These are phyloP conservation scores for Cephus pulcher DNA, from an alignment of 2,888 invertebrate genomes.

Conservation along the genomic window DNA sequence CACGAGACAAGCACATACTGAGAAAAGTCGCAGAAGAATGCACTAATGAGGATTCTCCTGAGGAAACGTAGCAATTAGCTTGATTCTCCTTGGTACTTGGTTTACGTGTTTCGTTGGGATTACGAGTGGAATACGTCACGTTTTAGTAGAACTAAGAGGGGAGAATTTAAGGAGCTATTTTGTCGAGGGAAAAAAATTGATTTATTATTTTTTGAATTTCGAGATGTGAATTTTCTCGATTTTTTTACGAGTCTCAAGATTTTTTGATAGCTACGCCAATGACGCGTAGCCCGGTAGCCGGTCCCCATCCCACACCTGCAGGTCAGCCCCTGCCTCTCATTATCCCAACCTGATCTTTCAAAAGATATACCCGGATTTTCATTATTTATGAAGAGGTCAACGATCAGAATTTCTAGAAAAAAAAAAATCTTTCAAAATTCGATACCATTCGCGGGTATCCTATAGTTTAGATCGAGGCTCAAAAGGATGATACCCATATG, in stretches of 20 bases:
- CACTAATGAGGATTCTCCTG: conserved; percentile 48
- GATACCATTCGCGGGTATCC: neutral
- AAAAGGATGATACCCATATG: neutral
- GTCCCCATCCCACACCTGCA: conserved; percentile 64
- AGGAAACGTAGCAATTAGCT: conserved; percentile 23
- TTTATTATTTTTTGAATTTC: neutral
- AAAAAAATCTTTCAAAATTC: conserved; percentile 14
- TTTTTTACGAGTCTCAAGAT: conserved; percentile 17
- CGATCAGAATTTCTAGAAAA: conserved; percentile 48
- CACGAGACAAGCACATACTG: conserved; percentile 20
- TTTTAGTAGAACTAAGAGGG: neutral
- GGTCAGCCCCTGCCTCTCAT: conserved; percentile 63
- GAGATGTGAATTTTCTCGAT: neutral
- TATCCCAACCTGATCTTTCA: conserved; percentile 64
- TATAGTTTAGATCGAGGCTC: neutral
- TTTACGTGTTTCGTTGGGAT: neutral
- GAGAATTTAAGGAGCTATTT: neutral
- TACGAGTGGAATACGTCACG: neutral
- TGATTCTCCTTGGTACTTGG: neutral
- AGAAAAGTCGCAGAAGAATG: conserved; percentile 37
- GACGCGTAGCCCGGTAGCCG: conserved; percentile 64
- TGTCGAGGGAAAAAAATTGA: neutral
- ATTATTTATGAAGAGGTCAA: conserved; percentile 64
- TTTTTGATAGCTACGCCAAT: conserved; percentile 56
- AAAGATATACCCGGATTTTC: conserved; percentile 62